Evolutionary conservation across 2,797 vertebrate species (phyloP).

Genomic region (Epinephelus malabaricus): DNA sequence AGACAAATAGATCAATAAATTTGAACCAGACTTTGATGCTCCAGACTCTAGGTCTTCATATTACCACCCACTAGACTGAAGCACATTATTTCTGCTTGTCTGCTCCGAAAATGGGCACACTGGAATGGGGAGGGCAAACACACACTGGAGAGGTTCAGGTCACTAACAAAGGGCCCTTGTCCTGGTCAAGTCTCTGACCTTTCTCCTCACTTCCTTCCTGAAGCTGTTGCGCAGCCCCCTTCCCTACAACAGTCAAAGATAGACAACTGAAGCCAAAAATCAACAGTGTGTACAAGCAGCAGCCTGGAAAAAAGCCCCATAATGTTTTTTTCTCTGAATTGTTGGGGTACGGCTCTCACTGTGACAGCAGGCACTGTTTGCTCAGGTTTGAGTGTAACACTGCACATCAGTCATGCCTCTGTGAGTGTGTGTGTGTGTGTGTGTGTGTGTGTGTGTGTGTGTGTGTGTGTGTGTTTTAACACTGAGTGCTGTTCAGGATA

Average conservation of each 20-base stretch:
- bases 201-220: conserved; percentile 81
- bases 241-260: conserved; percentile 86
- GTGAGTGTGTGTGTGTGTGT: conserved; percentile 84
- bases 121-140: conserved; percentile 72
- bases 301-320: conserved; percentile 82
- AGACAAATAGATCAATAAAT: conserved; percentile 78
- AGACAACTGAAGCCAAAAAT: conserved; percentile 89
- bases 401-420: conserved; percentile 79
- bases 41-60: conserved; percentile 75
- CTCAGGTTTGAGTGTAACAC: conserved; percentile 84
- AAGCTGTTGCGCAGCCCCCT: conserved; percentile 75
- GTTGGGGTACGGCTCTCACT: conserved; percentile 77
- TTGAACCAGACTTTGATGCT: conserved; percentile 79
- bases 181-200: conserved; percentile 83
- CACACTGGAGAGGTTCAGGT: conserved; percentile 81
- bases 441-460: conserved; percentile 58
- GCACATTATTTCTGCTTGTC: conserved; percentile 74
- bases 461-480: conserved; percentile 73
- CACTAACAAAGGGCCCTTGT: conserved; percentile 93
- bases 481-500: conserved; percentile 84
- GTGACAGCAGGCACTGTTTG: conserved; percentile 89
- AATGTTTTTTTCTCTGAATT: conserved; percentile 88
- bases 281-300: conserved; percentile 87
- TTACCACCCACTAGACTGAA: conserved; percentile 73
- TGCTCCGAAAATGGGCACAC: conserved; percentile 49